phyloP scores from a whole-genome alignment of 2,113 vertebrate species.

The Danionella cerebrum region DNA sequence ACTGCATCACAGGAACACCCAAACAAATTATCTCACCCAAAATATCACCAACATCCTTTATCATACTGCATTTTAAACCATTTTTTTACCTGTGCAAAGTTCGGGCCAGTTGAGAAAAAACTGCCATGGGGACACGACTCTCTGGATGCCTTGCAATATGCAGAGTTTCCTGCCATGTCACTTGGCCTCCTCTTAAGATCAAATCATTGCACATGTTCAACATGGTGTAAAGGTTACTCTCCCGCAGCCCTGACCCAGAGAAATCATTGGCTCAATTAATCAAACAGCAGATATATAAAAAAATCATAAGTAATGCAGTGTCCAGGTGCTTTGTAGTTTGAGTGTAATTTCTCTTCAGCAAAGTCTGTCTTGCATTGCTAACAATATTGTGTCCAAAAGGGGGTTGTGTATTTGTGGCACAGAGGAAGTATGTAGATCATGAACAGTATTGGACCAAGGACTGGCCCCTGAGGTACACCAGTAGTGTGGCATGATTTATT shows the following conservation, averaged over 20 bases:
- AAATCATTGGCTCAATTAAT: not conserved
- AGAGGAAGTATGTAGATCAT: no score
- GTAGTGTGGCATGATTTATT: no score
- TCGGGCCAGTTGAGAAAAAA: slow-evolving; percentile 65
- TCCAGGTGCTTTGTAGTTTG: no score
- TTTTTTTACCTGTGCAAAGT: slow-evolving; percentile 66
- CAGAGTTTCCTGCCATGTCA: slow-evolving; percentile 62
- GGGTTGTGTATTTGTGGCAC: no score
- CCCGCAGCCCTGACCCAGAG: slow-evolving; percentile 63
- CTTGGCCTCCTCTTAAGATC: not conserved
- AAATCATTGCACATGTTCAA: slow-evolving; percentile 64
- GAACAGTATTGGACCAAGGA: no score
- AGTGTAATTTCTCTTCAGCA: no score
- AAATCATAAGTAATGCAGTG: no score
- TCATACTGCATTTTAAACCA: no score
- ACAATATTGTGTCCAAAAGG: no score
- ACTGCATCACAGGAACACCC: slow-evolving; percentile 31
- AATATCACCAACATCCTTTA: not conserved
- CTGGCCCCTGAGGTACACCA: no score
- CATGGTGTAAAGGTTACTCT: slow-evolving; percentile 69
- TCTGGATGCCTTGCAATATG: slow-evolving; percentile 46
- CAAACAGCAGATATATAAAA: not conserved
- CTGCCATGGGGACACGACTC: slow-evolving; percentile 64
- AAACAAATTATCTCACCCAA: not conserved
- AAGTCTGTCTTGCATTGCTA: no score